Base-by-base conservation (phyloP, 2,888 invertebrate genomes). In the Nomada flava region DNA sequence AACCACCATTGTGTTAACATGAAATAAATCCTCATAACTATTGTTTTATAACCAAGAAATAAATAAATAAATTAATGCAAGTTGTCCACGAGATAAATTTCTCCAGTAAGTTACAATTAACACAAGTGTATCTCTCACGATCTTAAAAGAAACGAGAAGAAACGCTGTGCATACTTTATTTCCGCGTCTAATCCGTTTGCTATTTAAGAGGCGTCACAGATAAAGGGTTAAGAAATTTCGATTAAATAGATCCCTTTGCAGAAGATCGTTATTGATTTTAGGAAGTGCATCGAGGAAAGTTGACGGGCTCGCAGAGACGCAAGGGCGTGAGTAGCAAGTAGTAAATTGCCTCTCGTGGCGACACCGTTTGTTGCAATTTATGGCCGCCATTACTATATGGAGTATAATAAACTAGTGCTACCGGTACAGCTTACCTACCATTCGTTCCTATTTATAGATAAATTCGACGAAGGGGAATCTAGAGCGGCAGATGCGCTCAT, bases 381-480 rank as follows among this genome's bases (percentile, higher is more conserved):
- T 65, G 78, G 62, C 87, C 74, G 87, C 84, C 89, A 87, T 87
- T 89, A 87, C 85, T 87, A 88, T 88, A 87, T 84, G 77, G 83
- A 87, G 86, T 78, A 86, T 79, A 87, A 88, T 82, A 85, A 88
- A 82, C 84, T 84, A 87, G 78, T 73, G 82, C 78, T 82, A 67
- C 82, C 82, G 81, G 77, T 77, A 71, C 74, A 67, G 87, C 87
- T 86, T 84, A 88, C 84, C 80, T 70, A 82, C 75, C 78, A 81
- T 89, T 88, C 81, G 80, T 80, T 84, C 81, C 88, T 90, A 90
- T 89, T 89, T 90, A 90, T 90, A 89, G 88, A 69, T 77, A 76
- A 68, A 86, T 84, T 76, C 77, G 64, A 78, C 67, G 87, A 86
- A 86, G 86, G 86, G 86, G 81, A 87, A 86, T 76, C 79, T 84